Base-by-base conservation (phyloP, 2,888 invertebrate species). In the Caenorhabditis japonica region DNA sequence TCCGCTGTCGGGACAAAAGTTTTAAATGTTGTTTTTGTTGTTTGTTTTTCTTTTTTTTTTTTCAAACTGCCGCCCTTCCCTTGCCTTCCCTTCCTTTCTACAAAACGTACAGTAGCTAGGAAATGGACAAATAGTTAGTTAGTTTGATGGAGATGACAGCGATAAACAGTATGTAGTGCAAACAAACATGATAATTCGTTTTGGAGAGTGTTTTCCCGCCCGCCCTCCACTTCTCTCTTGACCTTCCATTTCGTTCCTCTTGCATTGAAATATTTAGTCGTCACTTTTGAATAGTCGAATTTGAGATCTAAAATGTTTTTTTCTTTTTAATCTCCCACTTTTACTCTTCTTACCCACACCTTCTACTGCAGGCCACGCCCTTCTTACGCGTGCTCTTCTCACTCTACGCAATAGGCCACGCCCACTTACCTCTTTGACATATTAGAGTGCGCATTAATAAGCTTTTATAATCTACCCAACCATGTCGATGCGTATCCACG, bases 171-270 rank as follows among this genome's bases (percentile, higher is more conserved):
- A 36, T 36, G 34, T 46, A 61, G 53, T 53, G 62, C 62, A 62
- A 62, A 62, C 53, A 62, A 62, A 62, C 62, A 55, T 62, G 38
- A 62, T 58, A 56, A 52, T 52, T 51, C 36, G 43, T 43, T 66
- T n/a, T 43, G 33, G 27, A 43, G 55, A 33, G 55, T 55, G 19
- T 51, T 51, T 43, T 33, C 43, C 46, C 44, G 36, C 62, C 21
- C 51, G 34, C 49, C 21, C 34, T 13, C n/a, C n/a, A n/a, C n/a
- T n/a, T n/a, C 44, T 53, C 49, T 33, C 25, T 44, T 52, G 49
- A 43, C 53, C 53, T 46, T 36, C 21, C 46, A 46, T 23, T 27
- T 7, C 43, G n/a, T n/a, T n/a, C 7, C 23, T 8, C 19, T 33
- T 33, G 27, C 33, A 44, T 19, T 27, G 1, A 12, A 12, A 19